These are phyloP conservation scores for Halictus quadricinctus DNA, from an alignment of 2,888 invertebrate species.

Conservation along the genomic window DNA sequence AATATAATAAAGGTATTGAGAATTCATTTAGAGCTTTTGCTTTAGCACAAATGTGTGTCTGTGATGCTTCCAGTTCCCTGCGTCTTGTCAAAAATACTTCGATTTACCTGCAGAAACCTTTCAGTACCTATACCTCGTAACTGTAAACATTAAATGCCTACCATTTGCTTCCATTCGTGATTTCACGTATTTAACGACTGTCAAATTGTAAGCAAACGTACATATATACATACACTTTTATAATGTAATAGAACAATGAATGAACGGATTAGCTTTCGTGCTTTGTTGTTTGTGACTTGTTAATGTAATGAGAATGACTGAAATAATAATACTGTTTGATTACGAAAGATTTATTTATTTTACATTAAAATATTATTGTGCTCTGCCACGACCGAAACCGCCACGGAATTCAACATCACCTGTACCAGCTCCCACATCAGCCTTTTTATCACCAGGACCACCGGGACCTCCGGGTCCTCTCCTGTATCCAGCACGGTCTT, in stretches of 20 bases:
- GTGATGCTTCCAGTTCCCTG: slow-evolving; percentile 35
- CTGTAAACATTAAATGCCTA: slow-evolving; percentile 24
- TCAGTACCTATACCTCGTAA: slow-evolving; percentile 9
- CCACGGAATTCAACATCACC: slow-evolving; percentile 94
- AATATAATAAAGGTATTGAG: slow-evolving; percentile 1
- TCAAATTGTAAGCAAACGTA: slow-evolving; percentile 40
- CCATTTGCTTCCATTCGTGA: slow-evolving; percentile 42
- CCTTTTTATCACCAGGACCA: slow-evolving; percentile 93
- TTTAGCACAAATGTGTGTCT: slow-evolving; percentile 35
- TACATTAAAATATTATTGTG: slow-evolving; percentile 72
- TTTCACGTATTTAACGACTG: slow-evolving; percentile 28
- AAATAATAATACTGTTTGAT: slow-evolving; percentile 17
- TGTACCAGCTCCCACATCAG: slow-evolving; percentile 97
- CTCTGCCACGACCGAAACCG: slow-evolving; percentile 81
- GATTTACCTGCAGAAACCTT: slow-evolving; percentile 11
- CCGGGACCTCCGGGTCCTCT: slow-evolving; percentile 87
- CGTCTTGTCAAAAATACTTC: slow-evolving; percentile 26
- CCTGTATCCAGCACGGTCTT: slow-evolving; percentile 93
- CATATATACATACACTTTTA: slow-evolving; percentile 51
- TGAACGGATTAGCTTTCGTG: background rate
- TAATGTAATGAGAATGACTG: background rate
- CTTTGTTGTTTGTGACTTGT: background rate
- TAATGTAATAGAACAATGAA: slow-evolving; percentile 41
- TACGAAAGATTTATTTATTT: slow-evolving; percentile 61
- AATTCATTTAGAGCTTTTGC: slow-evolving; percentile 10